Base-by-base conservation (phyloP, 2,888 invertebrate genomes). In the Hemaris fuciformis region DNA sequence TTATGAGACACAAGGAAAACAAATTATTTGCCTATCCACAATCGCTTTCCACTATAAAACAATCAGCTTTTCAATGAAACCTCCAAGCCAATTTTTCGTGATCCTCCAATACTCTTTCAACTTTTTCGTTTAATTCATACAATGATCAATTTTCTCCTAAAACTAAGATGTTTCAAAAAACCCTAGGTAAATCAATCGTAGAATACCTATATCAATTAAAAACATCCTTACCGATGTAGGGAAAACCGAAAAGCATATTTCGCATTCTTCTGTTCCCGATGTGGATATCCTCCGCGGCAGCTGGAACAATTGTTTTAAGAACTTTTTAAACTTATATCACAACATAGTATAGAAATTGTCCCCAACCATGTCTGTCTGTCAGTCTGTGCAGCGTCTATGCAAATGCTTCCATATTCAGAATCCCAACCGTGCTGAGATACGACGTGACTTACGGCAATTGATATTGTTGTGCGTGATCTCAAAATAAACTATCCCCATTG, bases 221-320 rank as follows among this genome's bases (percentile, higher is more conserved):
- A 69, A 64, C 53, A 64, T 62, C 94, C 96, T 95, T 94, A 98
- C 98, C 73, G 95, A 94, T 69, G 95, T 94, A 68, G 97, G 97
- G 81, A 97, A 93, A 79, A 95, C 93, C 85, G 96, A 95, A 88
- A 97, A 98, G 91, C 98, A 98, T 83, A 98, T 98, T 93, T 98
- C 97, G 93, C 98, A 98, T 90, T 97, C 97, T 83, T 98, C 97
- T 65, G 96, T 95, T 70, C 96, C 96, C 85, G 96, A 95, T 75
- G 94, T 93, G 74, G 95, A 94, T 90, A 95, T 94, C 89, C 91
- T 84, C 83, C 94, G 93, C 63, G 93, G 93, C 69, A 93, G 80
- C 94, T 94, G 78, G 66, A 90, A 88, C 62, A 75, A 71, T 38
- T 56, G 59, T 23, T 38, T 59, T 18, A 13, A 23, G 2, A 59